Evolutionary conservation across 2,888 invertebrate genomes (phyloP), one percentile per base, ranked within the genome.

Genomic region (Platycheirus albimanus): DNA sequence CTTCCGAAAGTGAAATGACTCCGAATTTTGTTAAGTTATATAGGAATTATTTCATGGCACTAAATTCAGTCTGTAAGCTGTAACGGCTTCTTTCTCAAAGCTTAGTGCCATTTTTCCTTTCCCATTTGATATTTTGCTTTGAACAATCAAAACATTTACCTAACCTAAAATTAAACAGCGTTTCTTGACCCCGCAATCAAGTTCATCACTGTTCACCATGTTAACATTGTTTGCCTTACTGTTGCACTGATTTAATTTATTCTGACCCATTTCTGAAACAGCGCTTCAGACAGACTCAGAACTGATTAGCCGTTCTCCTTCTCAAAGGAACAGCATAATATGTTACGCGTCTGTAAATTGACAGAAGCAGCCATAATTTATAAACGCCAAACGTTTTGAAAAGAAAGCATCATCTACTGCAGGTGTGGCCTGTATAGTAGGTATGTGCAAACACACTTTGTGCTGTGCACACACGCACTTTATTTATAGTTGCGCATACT

Each of bases 331-430:
- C 17, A 45, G 67, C 58, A 38, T 67, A 28, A 30, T 61, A 80
- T 70, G 67, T 66, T 67, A 41, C 63, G 36, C 67, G 67, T 72
- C 69, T 67, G 58, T 45, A 61, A 77, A 71, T 72, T 81, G 81
- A 77, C 81, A 81, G 81, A 77, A 81, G 78, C 78, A 49, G 71
- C 67, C 83, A 83, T 78, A 69, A 78, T 78, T 78, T 83, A 83
- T 83, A 83, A 83, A 78, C 72, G 78, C 78, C 83, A 78, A 74
- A 54, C 24, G n/a, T 24, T 38, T 54, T 30, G 63, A 63, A 67
- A 52, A 41, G 66, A 66, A 58, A 76, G 47, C 63, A 36, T 47
- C 80, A 54, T 58, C 54, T 61, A 69, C 45, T 61, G 45, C 78
- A 83, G 83, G 78, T 83, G 83, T 83, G 83, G 78, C 67, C 78